Base-by-base conservation (phyloP, 53 echinoderm and acorn worm species). In the Holothuria scabra region DNA sequence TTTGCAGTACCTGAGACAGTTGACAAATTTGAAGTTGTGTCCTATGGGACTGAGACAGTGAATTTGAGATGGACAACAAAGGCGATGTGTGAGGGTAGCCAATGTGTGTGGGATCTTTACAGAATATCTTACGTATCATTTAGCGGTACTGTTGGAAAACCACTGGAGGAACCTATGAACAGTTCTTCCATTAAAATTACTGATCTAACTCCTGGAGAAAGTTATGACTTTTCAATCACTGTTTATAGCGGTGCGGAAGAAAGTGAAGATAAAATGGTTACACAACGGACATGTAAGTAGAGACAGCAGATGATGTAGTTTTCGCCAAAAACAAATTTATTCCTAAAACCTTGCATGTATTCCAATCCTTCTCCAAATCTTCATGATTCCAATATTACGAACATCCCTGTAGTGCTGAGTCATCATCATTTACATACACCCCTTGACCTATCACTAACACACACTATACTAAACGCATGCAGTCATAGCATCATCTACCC, bases 151-250 rank as follows among this genome's bases (percentile, higher is more conserved):
- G 65, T 2, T 20, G n/a, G 20, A 22, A n/a, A 6, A 22, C 18
- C 48, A 5, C 14, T 16, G 16, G 14, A 14, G 18, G 31, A 34
- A 68, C 16, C 26, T 9, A 32, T 8, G 23, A 22, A 65, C 65
- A 65, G 16, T 23, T 29, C 28, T 16, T 12, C 28, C 12, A 16
- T 4, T 23, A 28, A 16, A 13, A 28, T 65, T 31, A 22, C 26
- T 13, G 59, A 31, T 12, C 74, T 92, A 8, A 86, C 59, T 56
- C 86, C 92, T n/a, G 92, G 89, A 28, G 67, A 35, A 33, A 28
- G 0, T 4, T 92, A 92, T 65, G 67, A 25, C 10, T 41, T 92
- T 62, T 41, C 70, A 25, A 72, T 92, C 21, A 67, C 84, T 37
- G 86, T 89, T 21, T 9, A 37, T 52, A 89, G 92, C 80, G 86